Conservation (phyloP, 2,797 vertebrate genomes). For the Spondyliosoma cantharus region DNA sequence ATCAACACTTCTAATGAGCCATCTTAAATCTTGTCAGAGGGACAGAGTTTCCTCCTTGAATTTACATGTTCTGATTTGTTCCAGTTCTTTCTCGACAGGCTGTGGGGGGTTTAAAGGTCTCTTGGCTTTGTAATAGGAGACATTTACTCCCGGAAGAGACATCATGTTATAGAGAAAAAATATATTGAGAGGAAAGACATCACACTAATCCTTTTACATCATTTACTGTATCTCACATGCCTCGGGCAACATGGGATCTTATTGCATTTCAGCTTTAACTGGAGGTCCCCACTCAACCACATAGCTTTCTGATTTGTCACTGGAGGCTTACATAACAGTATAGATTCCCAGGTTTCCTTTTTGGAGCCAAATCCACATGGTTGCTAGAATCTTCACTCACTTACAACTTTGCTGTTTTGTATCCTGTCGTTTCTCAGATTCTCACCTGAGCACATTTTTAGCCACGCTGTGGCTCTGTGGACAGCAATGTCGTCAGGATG, state of each 20-base stretch:
- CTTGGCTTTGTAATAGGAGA: constrained; percentile 15
- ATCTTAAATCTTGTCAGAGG: constrained; percentile 9
- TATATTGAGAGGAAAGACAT: constrained; percentile 9
- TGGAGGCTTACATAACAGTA: background rate
- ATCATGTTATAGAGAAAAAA: background rate
- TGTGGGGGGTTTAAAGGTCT: constrained; percentile 9
- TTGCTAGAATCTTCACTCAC: background rate
- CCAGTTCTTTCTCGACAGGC: background rate
- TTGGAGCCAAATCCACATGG: background rate
- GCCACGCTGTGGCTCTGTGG: background rate
- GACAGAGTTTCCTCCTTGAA: background rate
- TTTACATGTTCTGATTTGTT: constrained; percentile 11
- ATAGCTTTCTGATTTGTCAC: background rate
- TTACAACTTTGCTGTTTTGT: background rate
- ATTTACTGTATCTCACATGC: constrained; percentile 13
- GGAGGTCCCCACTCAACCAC: background rate
- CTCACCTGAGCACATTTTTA: background rate
- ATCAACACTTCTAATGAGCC: constrained; percentile 24
- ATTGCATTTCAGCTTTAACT: constrained; percentile 14
- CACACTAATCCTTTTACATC: constrained; percentile 18
- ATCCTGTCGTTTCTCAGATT: background rate
- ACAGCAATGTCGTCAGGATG: background rate
- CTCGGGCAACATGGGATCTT: constrained; percentile 24
- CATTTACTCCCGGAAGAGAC: background rate
- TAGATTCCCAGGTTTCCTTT: constrained; percentile 13